Evolutionary conservation across 2,113 vertebrate species (phyloP), one percentile per base, ranked within the genome.

Genomic region (Oxyruncus cristatus): DNA sequence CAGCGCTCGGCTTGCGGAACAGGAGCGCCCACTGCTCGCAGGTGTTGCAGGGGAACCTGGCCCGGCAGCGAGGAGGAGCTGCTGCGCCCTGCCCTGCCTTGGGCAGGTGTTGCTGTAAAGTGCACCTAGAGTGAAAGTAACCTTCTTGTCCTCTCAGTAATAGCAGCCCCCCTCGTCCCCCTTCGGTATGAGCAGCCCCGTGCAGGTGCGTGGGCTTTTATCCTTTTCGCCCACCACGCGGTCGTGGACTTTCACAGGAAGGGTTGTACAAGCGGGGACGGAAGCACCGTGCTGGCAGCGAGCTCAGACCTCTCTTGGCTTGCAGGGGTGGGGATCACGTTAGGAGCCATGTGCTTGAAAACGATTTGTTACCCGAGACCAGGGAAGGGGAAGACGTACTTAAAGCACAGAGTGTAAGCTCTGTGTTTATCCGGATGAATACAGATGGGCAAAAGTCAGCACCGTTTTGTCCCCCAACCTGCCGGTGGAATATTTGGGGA

Each of bases 161-260:
- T 12, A 9, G 68, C 33, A 12, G n/a, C 2, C 11, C 9, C 32
- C 49, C 14, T 50, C 49, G 26, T 50, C 2, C 9, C 8, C n/a
- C 14, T 50, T 50, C 49, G 24, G 26, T 50, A 27, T 26, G 49
- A 12, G 67, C 33, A 12, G n/a, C 3, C 11, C 9, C 32, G 3
- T 14, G n/a, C 28, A 13, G 39, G 3, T 22, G 24, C 5, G 4
- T 14, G 52, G 55, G 37, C 10, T 46, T 10, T 3, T 3, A 14
- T 37, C 33, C 4, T 44, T 41, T 37, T 44, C 8, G 2, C 30
- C 12, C 8, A 0, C 9, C 4, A 2, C 1, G 6, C 12, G 0
- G 16, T 27, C 6, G 6, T 14, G 18, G 12, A 2, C 6, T 8
- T 0, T 56, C 5, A 20, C 6, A 3, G 49, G 46, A 6, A 17